These are phyloP conservation scores for Formicarius rufipectus DNA, from an alignment of 2,113 vertebrate genomes.

Conservation along the genomic window DNA sequence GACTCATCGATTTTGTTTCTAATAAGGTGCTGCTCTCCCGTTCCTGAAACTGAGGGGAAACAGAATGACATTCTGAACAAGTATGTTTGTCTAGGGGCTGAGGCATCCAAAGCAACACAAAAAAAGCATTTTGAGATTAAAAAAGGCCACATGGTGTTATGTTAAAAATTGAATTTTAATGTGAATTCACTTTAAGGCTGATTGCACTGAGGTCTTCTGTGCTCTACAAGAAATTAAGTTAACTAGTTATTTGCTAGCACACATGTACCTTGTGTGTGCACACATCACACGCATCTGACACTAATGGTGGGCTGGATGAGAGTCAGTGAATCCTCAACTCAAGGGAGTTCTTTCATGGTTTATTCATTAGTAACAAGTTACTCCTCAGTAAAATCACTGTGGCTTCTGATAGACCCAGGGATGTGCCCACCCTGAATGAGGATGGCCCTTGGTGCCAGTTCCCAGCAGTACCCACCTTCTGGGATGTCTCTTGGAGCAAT, in stretches of 20 bases:
- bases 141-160: neutral
- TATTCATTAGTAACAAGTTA: neutral
- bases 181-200: neutral
- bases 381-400: neutral
- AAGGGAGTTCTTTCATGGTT: neutral
- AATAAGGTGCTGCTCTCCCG: neutral
- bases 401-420: neutral
- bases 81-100: constrained; percentile 1
- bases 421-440: neutral
- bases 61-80: neutral
- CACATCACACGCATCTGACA: neutral
- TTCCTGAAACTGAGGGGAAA: neutral
- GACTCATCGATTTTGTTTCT: constrained; percentile 46
- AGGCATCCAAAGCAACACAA: neutral
- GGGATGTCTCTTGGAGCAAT: neutral
- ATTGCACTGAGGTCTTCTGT: neutral
- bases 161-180: neutral
- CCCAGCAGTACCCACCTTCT: neutral
- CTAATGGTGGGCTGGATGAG: neutral
- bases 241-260: neutral
- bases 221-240: neutral
- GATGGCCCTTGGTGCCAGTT: neutral
- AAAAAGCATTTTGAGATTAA: neutral
- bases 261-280: accelerated
- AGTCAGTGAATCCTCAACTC: neutral